Evolutionary conservation across 2,797 vertebrate species (phyloP).

Genomic region (Acomys russatus): DNA sequence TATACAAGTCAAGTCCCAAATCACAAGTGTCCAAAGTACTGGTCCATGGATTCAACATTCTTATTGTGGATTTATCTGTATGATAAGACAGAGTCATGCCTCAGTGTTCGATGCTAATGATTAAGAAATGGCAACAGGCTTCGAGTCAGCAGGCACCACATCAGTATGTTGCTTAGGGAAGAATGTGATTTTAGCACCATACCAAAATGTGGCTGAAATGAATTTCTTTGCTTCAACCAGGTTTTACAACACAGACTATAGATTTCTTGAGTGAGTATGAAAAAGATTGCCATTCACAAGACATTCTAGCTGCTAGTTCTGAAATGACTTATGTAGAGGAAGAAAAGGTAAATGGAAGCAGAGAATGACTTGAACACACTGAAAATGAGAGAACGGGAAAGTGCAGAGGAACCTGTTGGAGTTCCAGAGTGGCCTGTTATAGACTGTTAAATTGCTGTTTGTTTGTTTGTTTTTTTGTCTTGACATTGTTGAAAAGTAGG

Average conservation of each 20-base stretch:
- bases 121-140: not conserved
- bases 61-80: not conserved
- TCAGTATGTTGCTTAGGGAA: slow-evolving; percentile 3
- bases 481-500: slow-evolving; percentile 21
- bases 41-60: not conserved
- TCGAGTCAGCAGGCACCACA: not conserved
- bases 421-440: not conserved
- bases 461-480: not conserved
- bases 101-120: not conserved
- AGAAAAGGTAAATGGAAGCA: slow-evolving; percentile 1
- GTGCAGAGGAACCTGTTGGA: not conserved
- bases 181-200: not conserved
- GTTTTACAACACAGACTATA: slow-evolving; percentile 5
- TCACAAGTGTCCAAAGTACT: not conserved
- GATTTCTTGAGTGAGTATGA: slow-evolving; percentile 25
- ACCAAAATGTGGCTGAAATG: not conserved
- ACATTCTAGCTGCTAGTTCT: not conserved
- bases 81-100: not conserved
- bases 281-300: slow-evolving; percentile 31
- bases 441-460: not conserved
- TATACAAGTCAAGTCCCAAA: not conserved
- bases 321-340: slow-evolving; percentile 2
- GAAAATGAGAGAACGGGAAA: not conserved
- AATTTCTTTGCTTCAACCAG: slow-evolving; percentile 30
- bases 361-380: not conserved